Base-by-base conservation (phyloP, 1,140 invertebrate species). In the Trichogramma pretiosum region DNA sequence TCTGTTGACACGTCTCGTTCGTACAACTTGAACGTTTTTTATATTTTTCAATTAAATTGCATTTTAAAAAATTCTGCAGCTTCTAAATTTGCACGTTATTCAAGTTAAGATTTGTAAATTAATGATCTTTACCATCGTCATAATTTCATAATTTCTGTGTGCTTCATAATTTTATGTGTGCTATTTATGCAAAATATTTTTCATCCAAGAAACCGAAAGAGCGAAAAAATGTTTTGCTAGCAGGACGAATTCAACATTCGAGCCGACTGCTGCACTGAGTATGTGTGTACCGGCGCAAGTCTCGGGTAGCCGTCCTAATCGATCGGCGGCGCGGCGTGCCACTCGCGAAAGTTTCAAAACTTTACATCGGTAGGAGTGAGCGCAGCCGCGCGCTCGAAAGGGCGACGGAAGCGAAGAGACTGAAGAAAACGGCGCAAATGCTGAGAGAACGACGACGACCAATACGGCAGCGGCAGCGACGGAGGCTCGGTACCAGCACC, bases 311-410 rank as follows among this genome's bases (percentile, higher is more conserved):
- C n/a, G n/a, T 58, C 56, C 60, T 68, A 69, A 69, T 70, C 68
- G 68, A 70, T 70, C 68, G 64, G 60, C 56, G 55, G 50, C 44
- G 26, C n/a, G n/a, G n/a, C n/a, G n/a, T 13, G 26, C 36, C 24
- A 9, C 19, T 41, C 48, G 42, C 43, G 17, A 51, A 51, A 68
- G 61, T 68, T 71, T 67, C 58, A 23, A 68, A 71, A 71, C 64
- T 71, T 71, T 68, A 56, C 57, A 59, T 58, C 56, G 42, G 56
- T 57, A 30, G 23, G n/a, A n/a, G n/a, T n/a, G n/a, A n/a, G n/a
- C n/a, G n/a, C n/a, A 28, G 24, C 11, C 24, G 5, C 11, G 24
- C 47, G 49, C 41, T 42, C 47, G 46, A 54, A 52, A 43, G 38
- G 2, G 37, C 24, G 50, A 22, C 43, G 40, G 48, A 38, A 46